Percentiles rank a stretch among this genome's conserved stretches.
Conservation (phyloP, 2,797 vertebrate species). For the Pristis pectinata region DNA sequence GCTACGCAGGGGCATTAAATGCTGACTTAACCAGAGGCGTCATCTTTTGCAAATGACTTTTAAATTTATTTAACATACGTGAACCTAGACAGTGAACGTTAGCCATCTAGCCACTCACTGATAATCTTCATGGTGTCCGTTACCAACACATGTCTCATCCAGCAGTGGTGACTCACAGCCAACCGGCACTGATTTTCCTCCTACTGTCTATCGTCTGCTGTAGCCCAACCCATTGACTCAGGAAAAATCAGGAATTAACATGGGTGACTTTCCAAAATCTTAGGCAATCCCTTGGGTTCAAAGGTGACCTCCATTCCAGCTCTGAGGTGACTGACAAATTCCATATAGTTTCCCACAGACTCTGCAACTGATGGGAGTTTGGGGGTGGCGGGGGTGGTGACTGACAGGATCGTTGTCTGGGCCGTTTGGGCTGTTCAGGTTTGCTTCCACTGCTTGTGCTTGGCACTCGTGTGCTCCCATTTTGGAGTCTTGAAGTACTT, state of each 20-base stretch:
- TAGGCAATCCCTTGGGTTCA: no score
- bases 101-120: neutral
- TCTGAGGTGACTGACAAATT: no score
- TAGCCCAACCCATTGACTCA: neutral
- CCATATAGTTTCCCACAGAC: no score
- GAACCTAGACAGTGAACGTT: neutral
- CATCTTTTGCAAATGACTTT: neutral
- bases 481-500: no score
- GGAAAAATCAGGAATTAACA: neutral
- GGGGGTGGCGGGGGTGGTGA: no score
- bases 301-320: no score
- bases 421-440: no score
- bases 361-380: no score
- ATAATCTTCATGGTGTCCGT: neutral
- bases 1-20: neutral
- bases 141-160: no score
- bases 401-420: no score
- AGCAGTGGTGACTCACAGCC: neutral
- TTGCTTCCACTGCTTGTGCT: no score
- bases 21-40: neutral
- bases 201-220: neutral
- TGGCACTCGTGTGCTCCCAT: no score
- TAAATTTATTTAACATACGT: neutral
- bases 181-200: neutral
- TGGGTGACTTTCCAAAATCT: neutral